Evolutionary conservation across 2,113 vertebrate genomes (phyloP), one percentile per base, ranked within the genome.

Genomic region (Cyanoliseus patagonus): DNA sequence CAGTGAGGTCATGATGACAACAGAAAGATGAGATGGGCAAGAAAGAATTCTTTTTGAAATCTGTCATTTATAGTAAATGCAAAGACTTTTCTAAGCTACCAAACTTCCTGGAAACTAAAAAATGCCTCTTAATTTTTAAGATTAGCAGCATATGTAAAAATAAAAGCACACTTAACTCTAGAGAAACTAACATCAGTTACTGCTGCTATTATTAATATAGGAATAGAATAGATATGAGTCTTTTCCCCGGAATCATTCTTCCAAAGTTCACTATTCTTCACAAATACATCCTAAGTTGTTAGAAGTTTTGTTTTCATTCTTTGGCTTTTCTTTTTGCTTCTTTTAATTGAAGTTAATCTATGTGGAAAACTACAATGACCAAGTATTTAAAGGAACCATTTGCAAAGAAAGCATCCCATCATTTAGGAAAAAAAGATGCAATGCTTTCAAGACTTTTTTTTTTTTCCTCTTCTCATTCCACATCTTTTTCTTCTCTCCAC

Each of bases 331-430:
- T 79, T 85, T 87, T 86, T 79, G n/a, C 33, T 59, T 37, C 28
- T 76, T 77, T 87, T 41, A 2, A 64, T 25, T 87, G 42, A 87
- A 92, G 95, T 86, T 80, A 95, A 95, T 88, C 73, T 57, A 53
- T 14, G 33, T 78, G 23, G 46, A 85, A 89, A 61, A 59, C 30
- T 86, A 88, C 76, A 90, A 33, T 77, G 49, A 15, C 64, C 76
- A 27, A 35, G 6, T 41, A 19, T 13, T 23, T 76, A 66, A 86
- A 86, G 57, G 37, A 33, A 37, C 24, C 22, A 49, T 33, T 74
- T 44, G 59, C 47, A 93, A 53, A 82, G 57, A 61, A n/a, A 27
- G 33, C 81, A 59, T 64, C 31, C 44, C 37, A 55, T 2, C 57
- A 59, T 59, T 35, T 59, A 59, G 49, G 11, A 23, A 17, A 53